Evolutionary conservation across 1,140 invertebrate genomes (phyloP).

Genomic region (Drosophila tropicalis): DNA sequence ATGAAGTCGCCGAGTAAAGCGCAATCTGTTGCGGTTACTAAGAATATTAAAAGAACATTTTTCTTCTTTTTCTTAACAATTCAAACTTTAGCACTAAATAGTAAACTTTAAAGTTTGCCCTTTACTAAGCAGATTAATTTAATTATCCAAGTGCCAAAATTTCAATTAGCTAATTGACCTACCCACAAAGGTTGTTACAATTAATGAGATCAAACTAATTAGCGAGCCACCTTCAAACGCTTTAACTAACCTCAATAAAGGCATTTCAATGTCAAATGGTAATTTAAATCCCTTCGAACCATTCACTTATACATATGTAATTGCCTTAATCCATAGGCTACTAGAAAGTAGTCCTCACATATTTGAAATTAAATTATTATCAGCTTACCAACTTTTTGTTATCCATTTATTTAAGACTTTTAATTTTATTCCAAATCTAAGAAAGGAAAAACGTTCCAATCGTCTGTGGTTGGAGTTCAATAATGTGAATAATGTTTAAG

Average conservation of each 20-base stretch:
- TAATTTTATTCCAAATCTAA: no score
- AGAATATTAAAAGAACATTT: background rate
- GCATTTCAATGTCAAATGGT: background rate
- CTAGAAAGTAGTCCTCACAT: no score
- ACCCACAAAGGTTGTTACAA: background rate
- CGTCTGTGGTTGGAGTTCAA: no score
- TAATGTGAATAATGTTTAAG: no score
- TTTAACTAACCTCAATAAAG: background rate
- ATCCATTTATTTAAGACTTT: no score
- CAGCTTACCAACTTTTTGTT: no score
- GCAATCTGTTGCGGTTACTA: conserved; percentile 58
- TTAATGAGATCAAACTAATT: conserved; percentile 4
- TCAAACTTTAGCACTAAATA: background rate
- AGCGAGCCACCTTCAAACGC: background rate
- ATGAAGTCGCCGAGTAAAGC: conserved; percentile 64
- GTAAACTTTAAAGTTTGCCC: background rate
- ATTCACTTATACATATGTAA: no score
- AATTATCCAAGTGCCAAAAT: background rate
- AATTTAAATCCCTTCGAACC: no score
- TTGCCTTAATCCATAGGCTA: no score
- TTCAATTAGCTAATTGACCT: conserved; percentile 9
- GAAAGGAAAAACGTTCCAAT: no score
- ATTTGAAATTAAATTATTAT: no score
- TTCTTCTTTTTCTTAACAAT: background rate
- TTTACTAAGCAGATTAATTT: background rate